Base-by-base conservation (phyloP, 2,888 invertebrate genomes). In the Molorchus minor region DNA sequence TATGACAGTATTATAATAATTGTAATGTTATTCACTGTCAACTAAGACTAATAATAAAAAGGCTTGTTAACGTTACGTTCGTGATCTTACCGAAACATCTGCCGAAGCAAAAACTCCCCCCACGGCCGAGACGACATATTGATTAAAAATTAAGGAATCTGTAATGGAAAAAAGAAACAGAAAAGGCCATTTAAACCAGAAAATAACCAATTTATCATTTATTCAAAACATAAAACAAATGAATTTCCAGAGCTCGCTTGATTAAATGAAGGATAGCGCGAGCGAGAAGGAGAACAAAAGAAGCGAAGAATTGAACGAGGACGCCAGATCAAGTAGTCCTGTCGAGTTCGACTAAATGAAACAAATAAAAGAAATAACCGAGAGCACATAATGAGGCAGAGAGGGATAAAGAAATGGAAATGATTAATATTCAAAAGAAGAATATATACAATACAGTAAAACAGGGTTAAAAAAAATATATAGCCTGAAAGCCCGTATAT, bases 151-250 rank as follows among this genome's bases (percentile, higher is more conserved):
- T 59, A 64, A 65, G 68, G 62, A 64, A 60, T 58, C 56, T 49
- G 59, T 45, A 56, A 19, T 58, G 44, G 52, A 60, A 65, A 55
- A 56, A 43, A 58, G 69, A 67, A 64, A 69, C 69, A 71, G 71
- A 75, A 75, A 74, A 71, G 70, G 64, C 72, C 69, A 66, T 72
- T 73, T 71, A 72, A 75, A 75, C 73, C 71, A 68, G 69, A 69
- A 74, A 69, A 64, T 68, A 70, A 72, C 71, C 75, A 78, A 78
- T 79, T 78, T 77, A 77, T 79, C 79, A 79, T 77, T 67, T 77
- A 77, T 76, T 77, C 77, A 75, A 77, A 79, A 58, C 67, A 64
- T 64, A 67, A 67, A 67, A 77, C 78, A 79, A 79, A 79, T 77
- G 77, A 77, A 77, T 77, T 77, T 77, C 73, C 75, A 72, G 72